A percentile compares a stretch with the other conserved stretches of the same genome.
Conservation (phyloP, 2,113 vertebrate genomes). For the Scophthalmus maximus region DNA sequence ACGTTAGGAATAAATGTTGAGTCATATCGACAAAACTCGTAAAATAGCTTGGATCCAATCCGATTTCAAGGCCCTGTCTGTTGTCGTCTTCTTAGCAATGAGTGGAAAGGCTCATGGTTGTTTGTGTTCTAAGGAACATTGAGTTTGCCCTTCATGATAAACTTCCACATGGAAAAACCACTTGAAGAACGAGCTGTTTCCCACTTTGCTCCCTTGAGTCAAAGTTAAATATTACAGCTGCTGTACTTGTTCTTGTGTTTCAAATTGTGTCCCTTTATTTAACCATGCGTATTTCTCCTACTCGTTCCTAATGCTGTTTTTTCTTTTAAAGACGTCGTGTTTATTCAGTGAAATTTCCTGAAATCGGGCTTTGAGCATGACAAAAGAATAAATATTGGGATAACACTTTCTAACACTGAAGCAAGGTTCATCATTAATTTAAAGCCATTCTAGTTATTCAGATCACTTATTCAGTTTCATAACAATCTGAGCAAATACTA, state of each 20-base stretch:
- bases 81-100: background rate
- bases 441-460: slow-evolving; percentile 12
- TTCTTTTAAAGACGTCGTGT: background rate
- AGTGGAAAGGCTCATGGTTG: background rate
- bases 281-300: background rate
- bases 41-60: no score
- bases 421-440: slow-evolving; percentile 25
- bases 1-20: no score
- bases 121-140: no score
- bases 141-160: background rate
- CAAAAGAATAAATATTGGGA: background rate
- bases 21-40: no score
- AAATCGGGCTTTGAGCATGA: slow-evolving; percentile 1
- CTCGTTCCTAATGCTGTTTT: background rate
- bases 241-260: background rate
- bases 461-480: slow-evolving; percentile 28
- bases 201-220: background rate
- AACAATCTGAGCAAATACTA: slow-evolving; percentile 24
- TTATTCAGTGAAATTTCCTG: background rate
- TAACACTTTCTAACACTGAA: background rate
- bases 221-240: background rate
- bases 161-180: background rate
- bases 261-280: background rate
- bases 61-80: background rate
- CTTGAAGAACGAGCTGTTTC: background rate